Evolutionary conservation across 1,140 invertebrate genomes (phyloP), one percentile per base, ranked within the genome.

Genomic region (Eriosoma lanigerum): DNA sequence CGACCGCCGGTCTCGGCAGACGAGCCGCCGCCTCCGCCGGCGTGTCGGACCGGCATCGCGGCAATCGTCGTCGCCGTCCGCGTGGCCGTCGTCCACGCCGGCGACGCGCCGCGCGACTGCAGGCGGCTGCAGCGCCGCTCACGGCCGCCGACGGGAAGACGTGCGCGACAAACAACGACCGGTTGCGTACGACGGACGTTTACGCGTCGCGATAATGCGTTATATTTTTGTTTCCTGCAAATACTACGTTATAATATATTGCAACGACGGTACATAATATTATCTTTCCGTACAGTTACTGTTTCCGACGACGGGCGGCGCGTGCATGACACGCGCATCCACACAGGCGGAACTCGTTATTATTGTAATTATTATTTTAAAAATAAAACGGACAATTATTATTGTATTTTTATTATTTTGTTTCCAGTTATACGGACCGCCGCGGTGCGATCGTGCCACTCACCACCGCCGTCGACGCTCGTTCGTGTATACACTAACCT

Each of bases 1-100:
- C 81, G 26, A 46, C 60, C 76, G 32, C 58, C 50, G 60, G 60
- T 21, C 73, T n/a, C 76, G 48, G 26, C 81, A 56, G 50, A 68
- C 32, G 26, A 75, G 19, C 54, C 17, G 75, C 62, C 64, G 21
- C 12, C 54, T 76, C 17, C 44, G 56, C 50, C 29, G 21, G 5
- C 32, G 54, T 17, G 26, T 29, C 44, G 29, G 54, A 24, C 50
- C 73, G 29, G 5, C 50, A 17, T 24, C 26, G 54, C 10, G n/a
- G n/a, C 21, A n/a, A 19, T 21, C 5, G 64, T 19, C 32, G 32
- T 12, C 62, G 17, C 19, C 9, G 60, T 10, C 60, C 8, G 17
- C 29, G 46, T 48, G 6, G 32, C 38, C n/a, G 38, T 13, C 58
- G 58, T 19, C 26, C 24, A 1, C 24, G 58, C 15, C 58, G 58